phyloP scores from a whole-genome alignment of 1,140 invertebrate species.

The Dolichoris vasculosae region DNA sequence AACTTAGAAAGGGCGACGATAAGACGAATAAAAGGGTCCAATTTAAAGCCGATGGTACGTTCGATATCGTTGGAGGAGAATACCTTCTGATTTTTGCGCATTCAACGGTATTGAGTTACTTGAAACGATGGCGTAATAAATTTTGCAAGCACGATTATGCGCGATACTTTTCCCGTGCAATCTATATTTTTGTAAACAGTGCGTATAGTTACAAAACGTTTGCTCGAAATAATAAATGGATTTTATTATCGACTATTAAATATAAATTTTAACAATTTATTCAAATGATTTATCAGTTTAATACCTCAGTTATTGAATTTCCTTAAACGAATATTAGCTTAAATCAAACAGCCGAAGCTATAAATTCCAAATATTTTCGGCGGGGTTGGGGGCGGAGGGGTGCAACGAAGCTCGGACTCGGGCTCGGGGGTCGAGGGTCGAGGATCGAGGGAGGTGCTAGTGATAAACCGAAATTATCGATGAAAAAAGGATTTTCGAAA shows the following conservation, averaged over 20 bases:
- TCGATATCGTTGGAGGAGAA: not conserved
- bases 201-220: too few species aligned
- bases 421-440: not conserved
- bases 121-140: too few species aligned
- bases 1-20: not conserved
- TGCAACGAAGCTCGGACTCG: too few species aligned
- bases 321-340: conserved; percentile 25
- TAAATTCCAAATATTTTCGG: not conserved
- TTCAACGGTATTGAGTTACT: too few species aligned
- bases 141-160: too few species aligned
- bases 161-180: too few species aligned
- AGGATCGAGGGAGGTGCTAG: too few species aligned
- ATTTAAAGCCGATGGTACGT: conserved; percentile 5
- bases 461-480: not conserved
- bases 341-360: conserved; percentile 1
- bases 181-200: not conserved
- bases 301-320: not conserved
- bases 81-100: not conserved
- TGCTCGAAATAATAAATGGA: not conserved
- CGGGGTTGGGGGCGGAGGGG: not conserved
- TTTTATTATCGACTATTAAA: conserved; percentile 1
- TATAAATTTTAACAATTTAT: conserved; percentile 10
- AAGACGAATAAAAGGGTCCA: not conserved
- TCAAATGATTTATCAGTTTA: not conserved
- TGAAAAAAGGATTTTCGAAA: conserved; percentile 36